Percentiles rank a stretch among this genome's conserved stretches.
Evolutionary conservation across 2,797 vertebrate genomes (phyloP).

Genomic region (Semotilus atromaculatus): DNA sequence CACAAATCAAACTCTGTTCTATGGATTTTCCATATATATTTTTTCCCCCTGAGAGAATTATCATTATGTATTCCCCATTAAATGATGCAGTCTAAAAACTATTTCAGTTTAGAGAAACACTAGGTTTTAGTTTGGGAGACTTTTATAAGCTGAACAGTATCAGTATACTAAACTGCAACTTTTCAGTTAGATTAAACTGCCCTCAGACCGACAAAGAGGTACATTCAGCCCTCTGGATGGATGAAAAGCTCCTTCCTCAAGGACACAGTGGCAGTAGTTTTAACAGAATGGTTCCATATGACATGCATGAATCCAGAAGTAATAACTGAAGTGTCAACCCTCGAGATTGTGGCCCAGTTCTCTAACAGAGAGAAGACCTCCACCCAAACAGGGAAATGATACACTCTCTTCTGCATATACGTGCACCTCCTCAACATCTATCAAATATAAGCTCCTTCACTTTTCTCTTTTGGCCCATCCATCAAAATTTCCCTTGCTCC

Average conservation of each 20-base stretch:
- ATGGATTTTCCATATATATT: neutral
- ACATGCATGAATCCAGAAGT: constrained; percentile 12
- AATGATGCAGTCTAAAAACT: neutral
- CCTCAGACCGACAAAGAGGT: neutral
- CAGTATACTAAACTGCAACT: neutral
- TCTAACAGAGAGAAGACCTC: constrained; percentile 3
- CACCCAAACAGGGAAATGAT: constrained; percentile 19
- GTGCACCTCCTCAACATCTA: constrained; percentile 17
- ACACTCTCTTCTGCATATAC: constrained; percentile 15
- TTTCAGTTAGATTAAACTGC: neutral
- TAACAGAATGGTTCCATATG: neutral
- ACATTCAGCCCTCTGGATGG: neutral
- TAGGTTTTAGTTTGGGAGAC: neutral
- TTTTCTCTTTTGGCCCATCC: constrained; percentile 29
- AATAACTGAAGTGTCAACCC: constrained; percentile 21
- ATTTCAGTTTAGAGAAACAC: neutral
- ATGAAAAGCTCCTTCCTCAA: constrained; percentile 6
- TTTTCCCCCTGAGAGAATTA: neutral
- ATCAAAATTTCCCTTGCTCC: constrained; percentile 27
- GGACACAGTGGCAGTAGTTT: neutral
- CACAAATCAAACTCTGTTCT: neutral
- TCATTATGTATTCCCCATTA: neutral
- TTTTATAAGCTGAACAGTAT: neutral
- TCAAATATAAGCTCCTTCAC: constrained; percentile 39
- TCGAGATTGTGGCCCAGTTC: neutral